Base-by-base conservation (phyloP, 2,113 vertebrate genomes). In the Menura novaehollandiae region DNA sequence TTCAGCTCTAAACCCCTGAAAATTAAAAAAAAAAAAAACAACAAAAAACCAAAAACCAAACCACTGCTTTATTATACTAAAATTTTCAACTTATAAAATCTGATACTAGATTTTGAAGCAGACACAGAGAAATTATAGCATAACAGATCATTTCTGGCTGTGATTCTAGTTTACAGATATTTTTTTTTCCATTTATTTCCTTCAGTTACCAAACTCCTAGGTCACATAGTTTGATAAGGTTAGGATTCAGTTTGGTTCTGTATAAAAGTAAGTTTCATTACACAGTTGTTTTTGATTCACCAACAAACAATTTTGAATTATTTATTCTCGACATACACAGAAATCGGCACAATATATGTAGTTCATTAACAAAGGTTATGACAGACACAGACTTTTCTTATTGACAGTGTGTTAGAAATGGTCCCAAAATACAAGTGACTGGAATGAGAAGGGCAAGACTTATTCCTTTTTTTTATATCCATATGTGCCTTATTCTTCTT, bases 21-120 rank as follows among this genome's bases (percentile, higher is more conserved):
- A 1, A 0, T 15, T 9, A 30, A n/a, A 53, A 49, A 47, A 7
- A 16, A 8, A 11, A 33, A 32, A 32, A 37, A 4, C 4, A 72
- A 39, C 3, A n/a, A n/a, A 63, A n/a, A 6, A 6, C 11, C 6
- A 2, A 14, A 63, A 13, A 24, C 6, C 28, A 43, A 71, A 51
- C 6, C 5, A 32, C 32, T 35, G 3, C 1, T 32, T 77, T 35
- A 24, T 64, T 33, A 24, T 9, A 49, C 9, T 18, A 76, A 76
- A 73, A 41, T 69, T 44, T 67, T 10, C 27, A 56, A 1, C 4
- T 72, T 39, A 51, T 37, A 33, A 85, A 81, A 46, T 37, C 13
- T 74, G 17, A 27, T 55, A 14, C 3, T 64, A 28, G 8, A 43
- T 83, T 86, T 89, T 91, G n/a, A 68, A 59, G 9, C 30, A 33